phyloP scores from a whole-genome alignment of 2,113 vertebrate genomes.

The Channa argus region DNA sequence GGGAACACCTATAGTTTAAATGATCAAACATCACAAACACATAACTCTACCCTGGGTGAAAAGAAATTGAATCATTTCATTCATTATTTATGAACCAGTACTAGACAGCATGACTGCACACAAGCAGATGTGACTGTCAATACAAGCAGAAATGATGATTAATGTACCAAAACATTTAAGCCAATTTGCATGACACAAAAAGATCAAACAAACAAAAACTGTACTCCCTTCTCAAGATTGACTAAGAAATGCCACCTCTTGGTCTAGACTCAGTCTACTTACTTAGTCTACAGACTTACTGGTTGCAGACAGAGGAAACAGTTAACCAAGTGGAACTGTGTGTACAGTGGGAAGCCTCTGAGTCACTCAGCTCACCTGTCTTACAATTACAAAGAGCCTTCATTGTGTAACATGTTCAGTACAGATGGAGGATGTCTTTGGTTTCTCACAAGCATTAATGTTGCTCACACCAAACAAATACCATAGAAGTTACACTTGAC shows the following conservation, averaged over 20 bases:
- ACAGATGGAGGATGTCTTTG: conserved; percentile 2
- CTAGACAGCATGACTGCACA: conserved; percentile 37
- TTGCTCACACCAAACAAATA: neutral
- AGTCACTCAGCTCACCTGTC: conserved; percentile 54
- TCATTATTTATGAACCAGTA: conserved; percentile 52
- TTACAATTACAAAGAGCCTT: conserved; percentile 39
- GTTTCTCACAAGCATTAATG: neutral
- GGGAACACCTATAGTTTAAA: conserved; percentile 27
- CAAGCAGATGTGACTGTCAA: conserved; percentile 2
- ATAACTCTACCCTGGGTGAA: conserved; percentile 20
- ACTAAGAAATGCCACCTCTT: no score
- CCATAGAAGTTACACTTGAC: neutral
- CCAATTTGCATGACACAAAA: no score
- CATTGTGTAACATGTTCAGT: conserved; percentile 33
- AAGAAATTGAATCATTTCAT: conserved; percentile 33
- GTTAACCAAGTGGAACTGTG: conserved; percentile 6
- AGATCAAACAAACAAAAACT: no score
- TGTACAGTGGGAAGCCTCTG: conserved; percentile 11
- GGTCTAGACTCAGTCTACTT: no score
- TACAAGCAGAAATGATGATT: neutral
- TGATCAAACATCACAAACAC: conserved; percentile 34
- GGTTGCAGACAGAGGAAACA: neutral
- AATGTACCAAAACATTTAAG: neutral
- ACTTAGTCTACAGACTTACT: neutral
- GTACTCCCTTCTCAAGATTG: no score